A percentile compares a stretch with the other conserved stretches of the same genome.
phyloP scores from a whole-genome alignment of 2,888 invertebrate genomes.

The Eustalomyia histrio region DNA sequence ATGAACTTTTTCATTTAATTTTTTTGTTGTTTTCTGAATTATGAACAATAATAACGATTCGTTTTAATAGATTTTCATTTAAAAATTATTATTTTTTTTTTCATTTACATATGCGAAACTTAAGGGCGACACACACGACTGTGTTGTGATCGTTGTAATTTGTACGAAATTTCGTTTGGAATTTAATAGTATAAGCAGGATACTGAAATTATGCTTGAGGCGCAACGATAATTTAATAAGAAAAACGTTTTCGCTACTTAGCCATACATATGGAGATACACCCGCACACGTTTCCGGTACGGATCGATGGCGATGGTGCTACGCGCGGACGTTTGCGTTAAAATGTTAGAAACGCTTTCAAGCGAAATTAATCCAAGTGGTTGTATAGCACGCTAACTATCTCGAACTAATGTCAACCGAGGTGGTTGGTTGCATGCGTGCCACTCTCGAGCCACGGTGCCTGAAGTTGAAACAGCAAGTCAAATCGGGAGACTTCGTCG shows the following conservation, averaged over 20 bases:
- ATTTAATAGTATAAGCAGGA: background rate
- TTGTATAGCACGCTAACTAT: conserved; percentile 59
- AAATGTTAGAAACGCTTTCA: conserved; percentile 41
- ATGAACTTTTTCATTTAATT: conserved; percentile 47
- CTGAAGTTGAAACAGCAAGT: conserved; percentile 28
- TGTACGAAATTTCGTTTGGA: background rate
- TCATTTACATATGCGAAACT: too few species aligned
- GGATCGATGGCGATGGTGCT: conserved; percentile 22
- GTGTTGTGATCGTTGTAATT: background rate
- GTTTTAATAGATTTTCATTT: conserved; percentile 7
- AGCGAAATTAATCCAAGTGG: conserved; percentile 62
- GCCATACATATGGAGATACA: conserved; percentile 8
- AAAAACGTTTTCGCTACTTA: conserved; percentile 25
- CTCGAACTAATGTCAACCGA: conserved; percentile 60
- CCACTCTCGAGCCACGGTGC: conserved; percentile 59
- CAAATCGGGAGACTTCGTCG: conserved; percentile 28
- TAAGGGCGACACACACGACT: too few species aligned
- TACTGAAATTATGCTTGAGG: background rate
- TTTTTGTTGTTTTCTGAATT: background rate
- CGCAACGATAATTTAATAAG: background rate
- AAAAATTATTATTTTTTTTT: background rate
- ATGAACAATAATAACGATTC: too few species aligned
- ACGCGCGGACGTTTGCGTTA: conserved; percentile 29
- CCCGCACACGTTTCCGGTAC: conserved; percentile 6
- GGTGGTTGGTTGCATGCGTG: conserved; percentile 62